Base-by-base conservation (phyloP, 2,888 invertebrate genomes). In the Rhabditoides inermis region DNA sequence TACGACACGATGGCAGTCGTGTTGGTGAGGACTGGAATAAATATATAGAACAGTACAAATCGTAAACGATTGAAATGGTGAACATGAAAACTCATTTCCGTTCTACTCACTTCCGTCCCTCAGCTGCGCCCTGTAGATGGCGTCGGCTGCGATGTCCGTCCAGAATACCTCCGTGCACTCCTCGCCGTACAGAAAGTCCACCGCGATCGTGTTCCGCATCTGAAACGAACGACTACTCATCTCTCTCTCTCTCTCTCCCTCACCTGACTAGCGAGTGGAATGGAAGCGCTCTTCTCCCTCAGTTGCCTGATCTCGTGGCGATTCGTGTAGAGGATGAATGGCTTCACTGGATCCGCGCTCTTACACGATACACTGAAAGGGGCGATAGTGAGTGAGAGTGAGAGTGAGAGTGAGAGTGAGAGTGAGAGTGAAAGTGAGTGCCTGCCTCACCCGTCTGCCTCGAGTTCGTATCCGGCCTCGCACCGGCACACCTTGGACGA, bases 131-230 rank as follows among this genome's bases (percentile, higher is more conserved):
- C 84, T 80, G 79, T 87, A 90, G 59, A 90, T 89, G 79, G 86
- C 86, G 78, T 90, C 90, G 76, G 88, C 88, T 44, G 87, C 84
- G 5, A 90, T 87, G 79, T 90, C 90, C 4, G 89, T 88, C 90
- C 90, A 91, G 81, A 85, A 90, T 32, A 90, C 83, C 35, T 73
- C 64, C 40, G 77, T 72, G 69, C 83, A 82, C 67, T 84, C 82
- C 25, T 76, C 68, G 26, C 72, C 58, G 44, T 81, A n/a, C n/a
- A n/a, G n/a, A n/a, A n/a, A n/a, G n/a, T n/a, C n/a, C n/a, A n/a
- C n/a, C n/a, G n/a, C n/a, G n/a, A n/a, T n/a, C n/a, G n/a, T n/a
- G n/a, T n/a, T n/a, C n/a, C n/a, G n/a, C n/a, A n/a, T n/a, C n/a
- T n/a, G n/a, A n/a, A n/a, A n/a, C n/a, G n/a, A n/a, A n/a, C n/a